Conservation (phyloP, 2,113 vertebrate species). For the Laticauda laticaudata region DNA sequence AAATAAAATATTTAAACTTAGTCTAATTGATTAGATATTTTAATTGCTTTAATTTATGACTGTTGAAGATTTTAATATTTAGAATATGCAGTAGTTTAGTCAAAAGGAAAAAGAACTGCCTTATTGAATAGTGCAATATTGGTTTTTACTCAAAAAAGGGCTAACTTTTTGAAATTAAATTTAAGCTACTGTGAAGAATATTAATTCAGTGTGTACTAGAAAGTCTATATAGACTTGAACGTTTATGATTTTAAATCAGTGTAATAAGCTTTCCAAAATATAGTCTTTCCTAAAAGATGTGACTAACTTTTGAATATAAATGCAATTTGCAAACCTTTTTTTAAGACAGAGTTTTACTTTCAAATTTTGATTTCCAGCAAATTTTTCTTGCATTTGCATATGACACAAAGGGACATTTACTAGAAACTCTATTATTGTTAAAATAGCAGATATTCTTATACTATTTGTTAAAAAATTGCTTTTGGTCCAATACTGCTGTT, state of each 20-base stretch:
- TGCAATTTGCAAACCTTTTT: constrained; percentile 19
- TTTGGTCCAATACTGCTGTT: background rate
- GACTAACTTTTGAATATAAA: background rate
- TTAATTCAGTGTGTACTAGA: constrained; percentile 34
- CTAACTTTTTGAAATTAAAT: constrained; percentile 41
- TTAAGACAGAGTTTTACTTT: background rate
- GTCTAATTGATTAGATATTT: constrained; percentile 18
- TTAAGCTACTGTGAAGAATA: constrained; percentile 29
- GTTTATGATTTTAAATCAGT: constrained; percentile 34
- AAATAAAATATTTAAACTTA: constrained; percentile 30
- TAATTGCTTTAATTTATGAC: constrained; percentile 34
- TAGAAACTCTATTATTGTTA: background rate
- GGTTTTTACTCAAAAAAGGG: constrained; percentile 52
- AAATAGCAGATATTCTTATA: background rate
- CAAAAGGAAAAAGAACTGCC: constrained; percentile 42
- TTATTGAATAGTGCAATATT: constrained; percentile 65
- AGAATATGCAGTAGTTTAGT: constrained; percentile 19
- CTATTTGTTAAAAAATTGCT: background rate
- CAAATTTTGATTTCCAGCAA: background rate
- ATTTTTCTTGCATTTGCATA: background rate
- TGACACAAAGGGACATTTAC: background rate
- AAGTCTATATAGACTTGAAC: constrained; percentile 34
- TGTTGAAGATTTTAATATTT: constrained; percentile 19
- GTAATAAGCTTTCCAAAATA: constrained; percentile 20
- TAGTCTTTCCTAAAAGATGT: background rate